Evolutionary conservation across 1,140 invertebrate species (phyloP), one percentile per base, ranked within the genome.

Genomic region (Dufourea novaeangliae): DNA sequence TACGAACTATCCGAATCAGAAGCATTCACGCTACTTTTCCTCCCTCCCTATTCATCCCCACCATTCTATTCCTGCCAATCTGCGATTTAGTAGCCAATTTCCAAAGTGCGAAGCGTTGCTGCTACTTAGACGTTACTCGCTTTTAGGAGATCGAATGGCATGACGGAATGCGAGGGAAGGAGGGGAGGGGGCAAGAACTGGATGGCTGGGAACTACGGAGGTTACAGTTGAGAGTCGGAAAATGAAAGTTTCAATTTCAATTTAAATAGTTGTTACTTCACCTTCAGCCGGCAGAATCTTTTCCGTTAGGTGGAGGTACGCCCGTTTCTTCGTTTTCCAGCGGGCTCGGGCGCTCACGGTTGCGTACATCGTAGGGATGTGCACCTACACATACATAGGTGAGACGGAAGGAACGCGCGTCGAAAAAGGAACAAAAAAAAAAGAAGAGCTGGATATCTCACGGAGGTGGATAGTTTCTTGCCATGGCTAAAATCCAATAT

Each of bases 61-160:
- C 4, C 34, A 27, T 29, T 37, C 63, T 39, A 54, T 34, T 20
- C 32, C 63, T 37, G 29, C 29, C 73, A 41, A 50, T 82, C 56
- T 46, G 63, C 81, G 85, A 88, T 88, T 89, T 87, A 85, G 84
- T 81, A 88, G 84, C 83, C 86, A 90, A 90, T 89, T 90, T 88
- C 84, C 67, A 89, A 90, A 90, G 88, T 90, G 88, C 86, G 85
- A 86, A 85, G 80, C 87, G 82, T 84, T 88, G 81, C 83, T 86
- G 63, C 56, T 84, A 87, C 86, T 87, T 87, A 88, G 84, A 79
- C 76, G 78, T 77, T 78, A 64, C 78, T 79, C 72, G 79, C 79
- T 86, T 86, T 86, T 85, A 85, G 76, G 80, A 56, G 79, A 86
- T 86, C 84, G 77, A 87, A 86, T 57, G 59, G 80, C 81, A 80